Base-by-base conservation (phyloP, 1,140 invertebrate species). In the Drosophila lacertosa region DNA sequence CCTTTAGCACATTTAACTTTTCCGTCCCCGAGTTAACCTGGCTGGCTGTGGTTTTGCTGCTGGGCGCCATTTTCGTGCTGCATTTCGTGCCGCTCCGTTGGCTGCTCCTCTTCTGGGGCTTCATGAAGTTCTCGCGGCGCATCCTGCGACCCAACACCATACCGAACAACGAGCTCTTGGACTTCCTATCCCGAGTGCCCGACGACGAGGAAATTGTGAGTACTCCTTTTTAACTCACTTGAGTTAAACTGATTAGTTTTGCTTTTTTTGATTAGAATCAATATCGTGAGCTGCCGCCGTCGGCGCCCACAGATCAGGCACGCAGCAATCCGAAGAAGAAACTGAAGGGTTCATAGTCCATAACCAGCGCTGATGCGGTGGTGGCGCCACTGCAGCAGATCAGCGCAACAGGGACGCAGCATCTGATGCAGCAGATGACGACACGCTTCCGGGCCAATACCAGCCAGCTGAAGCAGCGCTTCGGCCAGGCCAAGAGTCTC, bases 111-210 rank as follows among this genome's bases (percentile, higher is more conserved):
- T 93, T 94, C n/a, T 99, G 98, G 98, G 99, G 98, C 91, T 94
- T 99, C 18, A 98, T 99, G 92, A 99, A 99, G 92, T 99, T 99
- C 92, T 96, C 97, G 7, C 95, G 98, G 69, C 97, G 98, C 92
- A 94, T 99, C 55, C 91, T 99, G 33, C 93, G 97, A 68, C 98
- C 98, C 10, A 96, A 99, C 92, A 96, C 96, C 11, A 96, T 99
- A 91, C 97, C 97, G 11, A 99, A 99, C 91, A 99, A 99, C 92
- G 99, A 99, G 94, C 92, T 99, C 15, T 92, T 99, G 59, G 98
- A 99, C 93, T 95, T 99, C 77, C 92, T 99, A 59, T 98, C 98
- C 0, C 93, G 99, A 72, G 97, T 99, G 54, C 98, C 98, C 16
- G 98, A 98, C 91, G 97, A 99, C 91, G 97, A 97, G 92, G 96